phyloP scores from a whole-genome alignment of 2,797 vertebrate species.

The Rhabdomys pumilio region DNA sequence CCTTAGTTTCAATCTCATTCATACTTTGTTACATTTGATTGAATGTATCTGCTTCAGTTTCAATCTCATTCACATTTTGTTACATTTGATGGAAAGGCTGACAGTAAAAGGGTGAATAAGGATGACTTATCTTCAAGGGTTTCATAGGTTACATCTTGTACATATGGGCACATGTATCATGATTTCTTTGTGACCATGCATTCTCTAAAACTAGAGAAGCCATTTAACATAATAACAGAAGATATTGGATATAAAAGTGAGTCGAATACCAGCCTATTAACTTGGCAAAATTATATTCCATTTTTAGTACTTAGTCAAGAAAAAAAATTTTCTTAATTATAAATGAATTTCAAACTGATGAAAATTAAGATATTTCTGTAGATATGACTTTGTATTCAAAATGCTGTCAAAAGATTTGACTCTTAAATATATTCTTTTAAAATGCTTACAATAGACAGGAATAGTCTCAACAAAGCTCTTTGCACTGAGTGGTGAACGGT shows the following conservation, averaged over 20 bases:
- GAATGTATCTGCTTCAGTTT: not conserved
- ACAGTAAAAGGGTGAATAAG: not conserved
- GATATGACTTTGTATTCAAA: constrained; percentile 16
- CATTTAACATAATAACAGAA: not conserved
- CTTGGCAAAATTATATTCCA: not conserved
- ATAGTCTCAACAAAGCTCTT: not conserved
- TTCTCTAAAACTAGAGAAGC: constrained; percentile 20
- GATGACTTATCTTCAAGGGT: not conserved
- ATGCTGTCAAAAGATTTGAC: not conserved
- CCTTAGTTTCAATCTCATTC: no score
- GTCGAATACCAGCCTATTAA: not conserved
- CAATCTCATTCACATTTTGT: not conserved
- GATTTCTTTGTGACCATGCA: not conserved
- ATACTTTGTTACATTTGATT: no score
- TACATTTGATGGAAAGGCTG: not conserved
- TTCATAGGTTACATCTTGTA: not conserved
- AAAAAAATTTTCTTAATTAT: constrained; percentile 31
- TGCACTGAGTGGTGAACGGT: not conserved
- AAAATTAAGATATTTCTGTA: constrained; percentile 34
- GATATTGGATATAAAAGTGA: not conserved
- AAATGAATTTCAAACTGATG: constrained; percentile 42
- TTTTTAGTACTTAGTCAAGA: constrained; percentile 18
- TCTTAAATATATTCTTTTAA: constrained; percentile 7
- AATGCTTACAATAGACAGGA: not conserved
- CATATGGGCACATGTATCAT: not conserved